Conservation (phyloP, 1,140 invertebrate genomes). For the Heliconius hermathena region DNA sequence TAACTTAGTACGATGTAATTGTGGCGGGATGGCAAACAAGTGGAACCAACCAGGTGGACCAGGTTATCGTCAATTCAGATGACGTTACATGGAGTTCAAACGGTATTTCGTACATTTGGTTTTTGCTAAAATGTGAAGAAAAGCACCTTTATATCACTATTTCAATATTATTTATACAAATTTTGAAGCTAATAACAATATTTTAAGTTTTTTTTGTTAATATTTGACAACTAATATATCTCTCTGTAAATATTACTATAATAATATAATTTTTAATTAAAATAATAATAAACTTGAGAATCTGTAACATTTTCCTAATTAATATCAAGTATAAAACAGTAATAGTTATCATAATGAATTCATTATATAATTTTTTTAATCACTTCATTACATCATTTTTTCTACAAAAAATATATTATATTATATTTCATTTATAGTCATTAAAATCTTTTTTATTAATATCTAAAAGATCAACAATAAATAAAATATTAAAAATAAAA, state of each 20-base stretch:
- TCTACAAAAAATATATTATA: constrained; percentile 24
- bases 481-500: constrained; percentile 36
- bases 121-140: constrained; percentile 60
- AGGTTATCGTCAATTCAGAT: too few relatives aligned
- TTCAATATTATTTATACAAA: constrained; percentile 6
- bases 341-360: too few relatives aligned
- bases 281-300: constrained; percentile 4
- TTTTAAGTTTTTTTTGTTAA: neutral
- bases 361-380: too few relatives aligned
- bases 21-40: too few relatives aligned
- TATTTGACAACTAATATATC: neutral
- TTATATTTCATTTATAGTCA: constrained; percentile 23
- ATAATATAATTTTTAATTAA: neutral
- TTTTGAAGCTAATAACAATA: neutral
- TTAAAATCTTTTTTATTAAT: constrained; percentile 33
- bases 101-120: constrained; percentile 56
- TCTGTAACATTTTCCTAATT: constrained; percentile 9
- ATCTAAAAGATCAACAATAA: constrained; percentile 44
- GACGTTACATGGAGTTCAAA: too few relatives aligned
- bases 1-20: too few relatives aligned
- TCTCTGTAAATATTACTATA: neutral
- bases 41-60: too few relatives aligned
- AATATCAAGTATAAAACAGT: neutral
- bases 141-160: constrained; percentile 70
- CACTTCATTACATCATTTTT: neutral